These are phyloP conservation scores for Oxyscelio sp. DNA, from an alignment of 2,888 invertebrate species.

Conservation along the genomic window DNA sequence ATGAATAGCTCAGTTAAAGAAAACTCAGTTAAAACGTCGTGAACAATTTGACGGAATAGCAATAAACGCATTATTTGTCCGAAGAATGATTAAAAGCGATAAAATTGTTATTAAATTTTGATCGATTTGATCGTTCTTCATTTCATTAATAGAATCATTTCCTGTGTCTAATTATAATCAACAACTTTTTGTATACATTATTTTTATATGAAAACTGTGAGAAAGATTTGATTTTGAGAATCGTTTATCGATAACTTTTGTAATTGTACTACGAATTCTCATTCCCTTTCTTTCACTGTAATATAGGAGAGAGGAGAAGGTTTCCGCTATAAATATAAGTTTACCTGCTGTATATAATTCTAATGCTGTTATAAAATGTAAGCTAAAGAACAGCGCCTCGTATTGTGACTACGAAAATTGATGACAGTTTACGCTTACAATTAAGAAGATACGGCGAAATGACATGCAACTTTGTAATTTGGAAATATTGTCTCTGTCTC, in stretches of 20 bases:
- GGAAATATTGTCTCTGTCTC: slow-evolving; percentile 79
- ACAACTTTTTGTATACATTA: slow-evolving; percentile 24
- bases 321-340: slow-evolving; percentile 85
- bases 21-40: neutral
- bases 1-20: neutral
- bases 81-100: neutral
- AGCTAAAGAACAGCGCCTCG: slow-evolving; percentile 82
- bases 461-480: slow-evolving; percentile 61
- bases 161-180: slow-evolving; percentile 14
- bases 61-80: neutral
- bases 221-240: neutral
- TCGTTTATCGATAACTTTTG: slow-evolving; percentile 1
- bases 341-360: slow-evolving; percentile 86
- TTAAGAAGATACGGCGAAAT: slow-evolving; percentile 21
- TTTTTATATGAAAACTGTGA: slow-evolving; percentile 18
- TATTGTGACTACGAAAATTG: slow-evolving; percentile 48
- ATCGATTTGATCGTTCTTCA: neutral
- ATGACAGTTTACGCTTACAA: slow-evolving; percentile 52
- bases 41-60: neutral
- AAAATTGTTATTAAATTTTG: neutral
- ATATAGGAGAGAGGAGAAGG: slow-evolving; percentile 83
- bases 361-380: slow-evolving; percentile 78
- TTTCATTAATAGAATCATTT: slow-evolving; percentile 6
- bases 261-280: slow-evolving; percentile 33
- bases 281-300: slow-evolving; percentile 77